Evolutionary conservation across 2,888 invertebrate species (phyloP).

Genomic region (Morpho achilles): DNA sequence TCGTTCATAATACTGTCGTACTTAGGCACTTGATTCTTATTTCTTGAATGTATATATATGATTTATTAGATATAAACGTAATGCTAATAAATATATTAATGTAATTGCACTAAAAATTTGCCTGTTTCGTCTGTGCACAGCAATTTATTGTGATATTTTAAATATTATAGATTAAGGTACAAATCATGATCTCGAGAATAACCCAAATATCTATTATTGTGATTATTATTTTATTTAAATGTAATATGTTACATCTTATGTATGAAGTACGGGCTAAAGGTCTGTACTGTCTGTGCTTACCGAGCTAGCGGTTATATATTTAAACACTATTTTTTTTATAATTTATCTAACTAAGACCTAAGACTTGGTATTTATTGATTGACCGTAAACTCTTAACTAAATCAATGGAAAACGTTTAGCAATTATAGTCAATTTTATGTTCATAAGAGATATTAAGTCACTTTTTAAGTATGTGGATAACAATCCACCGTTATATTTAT

Average conservation of each 20-base stretch:
- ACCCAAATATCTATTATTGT: slow-evolving; percentile 68
- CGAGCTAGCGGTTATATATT: slow-evolving; percentile 41
- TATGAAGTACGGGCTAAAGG: slow-evolving; percentile 52
- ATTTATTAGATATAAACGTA: slow-evolving; percentile 56
- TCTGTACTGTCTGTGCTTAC: slow-evolving; percentile 29
- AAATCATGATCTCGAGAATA: slow-evolving; percentile 49
- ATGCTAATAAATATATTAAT: slow-evolving; percentile 61
- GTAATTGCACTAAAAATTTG: slow-evolving; percentile 78
- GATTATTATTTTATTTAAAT: slow-evolving; percentile 59
- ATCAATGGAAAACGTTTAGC: slow-evolving; percentile 52
- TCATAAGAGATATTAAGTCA: slow-evolving; percentile 38
- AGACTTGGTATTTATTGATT: no score
- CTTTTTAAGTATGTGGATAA: no score
- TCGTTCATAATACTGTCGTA: slow-evolving; percentile 6
- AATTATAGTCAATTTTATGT: slow-evolving; percentile 70
- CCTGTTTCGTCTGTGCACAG: slow-evolving; percentile 79
- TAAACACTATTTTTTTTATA: slow-evolving; percentile 17
- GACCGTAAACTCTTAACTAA: neutral
- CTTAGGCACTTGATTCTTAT: slow-evolving; percentile 13
- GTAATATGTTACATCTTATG: slow-evolving; percentile 47
- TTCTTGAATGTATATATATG: slow-evolving; percentile 25
- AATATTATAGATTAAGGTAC: slow-evolving; percentile 74
- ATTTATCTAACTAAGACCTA: no score
- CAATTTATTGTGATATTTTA: slow-evolving; percentile 80
- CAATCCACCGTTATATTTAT: neutral